phyloP scores from a whole-genome alignment of 2,113 vertebrate species.

The Phyllopteryx taeniolatus region DNA sequence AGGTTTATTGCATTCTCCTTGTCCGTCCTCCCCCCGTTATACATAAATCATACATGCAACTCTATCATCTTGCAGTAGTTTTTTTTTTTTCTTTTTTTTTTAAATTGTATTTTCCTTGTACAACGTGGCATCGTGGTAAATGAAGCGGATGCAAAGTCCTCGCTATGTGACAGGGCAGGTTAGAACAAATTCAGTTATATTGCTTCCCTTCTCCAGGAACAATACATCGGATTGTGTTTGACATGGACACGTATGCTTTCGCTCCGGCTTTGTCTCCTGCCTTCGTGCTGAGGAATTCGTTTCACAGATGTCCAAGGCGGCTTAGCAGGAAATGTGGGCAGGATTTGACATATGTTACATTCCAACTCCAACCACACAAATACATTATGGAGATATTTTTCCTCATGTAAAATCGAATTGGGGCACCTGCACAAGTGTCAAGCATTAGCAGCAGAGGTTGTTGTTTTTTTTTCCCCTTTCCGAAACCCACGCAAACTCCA shows the following conservation, averaged over 20 bases:
- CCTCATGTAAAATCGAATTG: too few species aligned
- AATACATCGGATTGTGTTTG: constrained; percentile 55
- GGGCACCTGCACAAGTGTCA: too few species aligned
- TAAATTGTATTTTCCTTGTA: neutral
- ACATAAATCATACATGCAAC: constrained; percentile 7
- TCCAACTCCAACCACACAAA: neutral
- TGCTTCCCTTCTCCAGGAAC: constrained; percentile 36
- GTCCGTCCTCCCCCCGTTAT: neutral
- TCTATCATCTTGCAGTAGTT: neutral
- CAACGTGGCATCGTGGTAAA: neutral
- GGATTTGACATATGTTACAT: neutral
- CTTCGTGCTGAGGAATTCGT: constrained; percentile 15
- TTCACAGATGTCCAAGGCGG: constrained; percentile 52
- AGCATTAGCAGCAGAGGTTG: too few species aligned
- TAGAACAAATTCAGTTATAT: constrained; percentile 53
- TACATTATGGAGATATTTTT: neutral
- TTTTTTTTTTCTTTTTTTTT: neutral
- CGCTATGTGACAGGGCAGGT: constrained; percentile 17
- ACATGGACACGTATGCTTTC: constrained; percentile 47
- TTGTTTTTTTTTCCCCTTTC: too few species aligned
- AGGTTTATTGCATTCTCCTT: constrained; percentile 21
- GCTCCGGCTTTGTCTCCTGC: constrained; percentile 17
- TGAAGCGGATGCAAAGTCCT: neutral
- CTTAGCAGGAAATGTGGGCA: constrained; percentile 14
- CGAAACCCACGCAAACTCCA: too few species aligned